A percentile compares a stretch with the other conserved stretches of the same genome.
These are phyloP conservation scores for Apamea epomidion DNA, from an alignment of 2,888 invertebrate species.

Conservation along the genomic window DNA sequence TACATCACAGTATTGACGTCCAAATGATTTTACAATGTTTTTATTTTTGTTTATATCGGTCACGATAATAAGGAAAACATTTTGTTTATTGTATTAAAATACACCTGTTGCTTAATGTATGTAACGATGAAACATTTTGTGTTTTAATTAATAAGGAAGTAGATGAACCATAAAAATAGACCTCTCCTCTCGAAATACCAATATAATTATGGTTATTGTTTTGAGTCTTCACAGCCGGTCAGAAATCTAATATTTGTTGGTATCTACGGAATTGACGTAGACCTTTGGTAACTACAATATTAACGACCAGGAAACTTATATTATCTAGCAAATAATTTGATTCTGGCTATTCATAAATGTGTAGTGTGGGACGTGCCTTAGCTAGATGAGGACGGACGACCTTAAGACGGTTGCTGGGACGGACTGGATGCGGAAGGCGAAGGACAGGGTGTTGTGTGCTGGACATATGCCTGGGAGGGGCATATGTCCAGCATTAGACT, in stretches of 20 bases:
- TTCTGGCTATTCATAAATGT: neutral
- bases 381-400: no score
- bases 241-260: neutral
- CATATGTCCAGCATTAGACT: no score
- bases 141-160: neutral
- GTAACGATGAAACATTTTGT: neutral
- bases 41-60: neutral
- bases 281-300: neutral
- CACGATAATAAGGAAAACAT: neutral
- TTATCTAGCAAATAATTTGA: neutral
- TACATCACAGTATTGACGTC: neutral
- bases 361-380: no score
- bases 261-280: neutral
- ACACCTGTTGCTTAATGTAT: neutral
- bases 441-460: no score
- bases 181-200: neutral
- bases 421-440: no score
- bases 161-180: neutral
- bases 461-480: no score
- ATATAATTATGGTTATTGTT: neutral
- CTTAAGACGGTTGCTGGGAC: no score
- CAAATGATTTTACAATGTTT: neutral
- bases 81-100: neutral
- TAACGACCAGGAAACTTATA: neutral
- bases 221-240: neutral